Conservation (phyloP, 2,113 vertebrate genomes). For the Ranitomeya variabilis region DNA sequence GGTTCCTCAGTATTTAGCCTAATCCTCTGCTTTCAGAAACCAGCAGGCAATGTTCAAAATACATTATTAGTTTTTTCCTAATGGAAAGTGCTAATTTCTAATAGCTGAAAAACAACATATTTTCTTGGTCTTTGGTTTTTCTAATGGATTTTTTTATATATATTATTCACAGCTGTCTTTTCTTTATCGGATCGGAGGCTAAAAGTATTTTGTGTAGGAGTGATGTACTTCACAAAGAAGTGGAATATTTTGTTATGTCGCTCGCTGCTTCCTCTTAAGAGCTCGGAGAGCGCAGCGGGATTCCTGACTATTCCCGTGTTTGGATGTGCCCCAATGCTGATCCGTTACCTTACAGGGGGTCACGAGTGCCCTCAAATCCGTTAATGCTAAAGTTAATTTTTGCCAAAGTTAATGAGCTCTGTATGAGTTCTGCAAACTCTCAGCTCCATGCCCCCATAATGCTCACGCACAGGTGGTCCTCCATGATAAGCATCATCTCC, state of each 20-base stretch:
- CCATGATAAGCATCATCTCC: too few species aligned
- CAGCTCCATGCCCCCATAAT: too few species aligned
- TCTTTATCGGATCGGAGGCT: neutral
- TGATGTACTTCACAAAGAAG: neutral
- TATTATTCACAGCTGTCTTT: neutral
- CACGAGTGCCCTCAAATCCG: neutral
- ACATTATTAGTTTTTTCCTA: neutral
- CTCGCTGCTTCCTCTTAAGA: constrained; percentile 9
- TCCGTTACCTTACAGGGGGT: neutral
- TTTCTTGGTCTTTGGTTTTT: neutral
- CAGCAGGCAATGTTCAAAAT: neutral
- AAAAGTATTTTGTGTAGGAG: constrained; percentile 25
- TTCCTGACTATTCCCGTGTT: neutral
- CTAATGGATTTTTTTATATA: neutral
- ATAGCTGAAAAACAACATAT: neutral
- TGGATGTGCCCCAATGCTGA: neutral
- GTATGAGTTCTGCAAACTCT: neutral
- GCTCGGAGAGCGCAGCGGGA: neutral
- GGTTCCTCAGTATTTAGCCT: neutral
- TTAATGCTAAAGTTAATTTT: neutral
- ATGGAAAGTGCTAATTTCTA: neutral
- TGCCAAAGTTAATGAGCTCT: neutral
- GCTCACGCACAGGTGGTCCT: too few species aligned
- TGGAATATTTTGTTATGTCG: constrained; percentile 16
- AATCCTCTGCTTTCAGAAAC: neutral